A percentile compares a stretch with the other conserved stretches of the same genome.
Evolutionary conservation across 64 coral and sea anemone genomes (phyloP).

Genomic region (Platygyra sinensis): DNA sequence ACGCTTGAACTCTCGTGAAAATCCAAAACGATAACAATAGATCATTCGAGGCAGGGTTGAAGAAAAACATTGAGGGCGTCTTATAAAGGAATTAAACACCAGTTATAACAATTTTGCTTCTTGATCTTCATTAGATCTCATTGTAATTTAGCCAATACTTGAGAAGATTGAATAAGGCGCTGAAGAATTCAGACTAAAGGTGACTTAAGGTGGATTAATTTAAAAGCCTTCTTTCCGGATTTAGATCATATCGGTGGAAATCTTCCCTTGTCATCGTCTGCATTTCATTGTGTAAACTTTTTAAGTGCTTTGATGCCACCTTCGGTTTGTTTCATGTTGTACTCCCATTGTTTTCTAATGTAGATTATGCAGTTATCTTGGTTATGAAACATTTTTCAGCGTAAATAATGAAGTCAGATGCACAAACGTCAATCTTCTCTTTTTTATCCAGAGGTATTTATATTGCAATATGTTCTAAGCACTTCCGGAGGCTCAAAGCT

Average conservation of each 20-base stretch:
- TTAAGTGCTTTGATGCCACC: not conserved
- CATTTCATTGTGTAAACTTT: not conserved
- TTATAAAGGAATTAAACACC: not conserved
- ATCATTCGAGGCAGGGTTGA: not conserved
- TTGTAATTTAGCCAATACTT: not conserved
- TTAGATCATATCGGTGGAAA: not conserved
- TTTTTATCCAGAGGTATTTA: not conserved
- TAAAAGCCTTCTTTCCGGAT: not conserved
- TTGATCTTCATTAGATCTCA: not conserved
- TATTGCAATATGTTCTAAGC: not conserved
- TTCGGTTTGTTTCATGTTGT: not conserved
- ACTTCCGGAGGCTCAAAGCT: slow-evolving; percentile 2
- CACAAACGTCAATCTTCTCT: not conserved
- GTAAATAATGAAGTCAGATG: not conserved
- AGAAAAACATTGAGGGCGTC: not conserved
- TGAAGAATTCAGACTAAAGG: slow-evolving; percentile 14
- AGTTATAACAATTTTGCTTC: not conserved
- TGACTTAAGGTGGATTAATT: slow-evolving; percentile 7
- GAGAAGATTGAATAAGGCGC: not conserved
- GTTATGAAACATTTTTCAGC: not conserved
- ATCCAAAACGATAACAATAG: not conserved
- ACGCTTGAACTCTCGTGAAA: not conserved
- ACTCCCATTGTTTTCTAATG: not conserved
- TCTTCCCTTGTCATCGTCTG: not conserved
- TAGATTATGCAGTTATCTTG: not conserved